phyloP scores from a whole-genome alignment of 2,888 invertebrate genomes.

The Diadegma fenestrale region DNA sequence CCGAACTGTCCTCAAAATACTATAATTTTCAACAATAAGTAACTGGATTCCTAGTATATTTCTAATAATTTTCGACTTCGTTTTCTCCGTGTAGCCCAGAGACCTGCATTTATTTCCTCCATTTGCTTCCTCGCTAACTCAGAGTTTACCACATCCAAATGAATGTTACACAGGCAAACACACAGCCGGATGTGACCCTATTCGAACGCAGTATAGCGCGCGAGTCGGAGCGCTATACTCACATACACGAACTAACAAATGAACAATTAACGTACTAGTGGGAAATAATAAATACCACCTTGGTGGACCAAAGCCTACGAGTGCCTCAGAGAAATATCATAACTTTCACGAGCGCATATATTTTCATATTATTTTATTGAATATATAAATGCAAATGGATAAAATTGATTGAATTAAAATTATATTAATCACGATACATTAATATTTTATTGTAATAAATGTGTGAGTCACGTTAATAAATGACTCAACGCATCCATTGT shows the following conservation, averaged over 20 bases:
- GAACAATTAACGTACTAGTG: constrained; percentile 3
- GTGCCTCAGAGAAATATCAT: neutral
- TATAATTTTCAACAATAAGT: too few species aligned
- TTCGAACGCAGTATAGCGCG: constrained; percentile 1
- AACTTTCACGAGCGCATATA: constrained; percentile 11
- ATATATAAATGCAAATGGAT: neutral
- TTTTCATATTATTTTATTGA: neutral
- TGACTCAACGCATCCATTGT: neutral
- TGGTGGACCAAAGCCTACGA: neutral
- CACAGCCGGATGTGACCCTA: constrained; percentile 56
- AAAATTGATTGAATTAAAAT: neutral
- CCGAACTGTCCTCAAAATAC: too few species aligned
- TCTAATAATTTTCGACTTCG: too few species aligned
- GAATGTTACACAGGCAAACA: neutral
- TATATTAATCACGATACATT: neutral
- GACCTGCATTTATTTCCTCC: constrained; percentile 7
- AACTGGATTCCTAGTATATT: too few species aligned
- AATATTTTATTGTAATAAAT: constrained; percentile 7
- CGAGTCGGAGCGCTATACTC: neutral
- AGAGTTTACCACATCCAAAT: constrained; percentile 5
- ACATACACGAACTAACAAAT: neutral
- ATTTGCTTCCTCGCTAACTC: constrained; percentile 47
- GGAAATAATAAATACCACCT: constrained; percentile 2
- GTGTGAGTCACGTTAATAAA: neutral
- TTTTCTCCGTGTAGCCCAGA: too few species aligned